Percentiles rank a stretch among this genome's conserved stretches.
Evolutionary conservation across 2,888 invertebrate species (phyloP).

Genomic region (Lasioglossum vierecki): DNA sequence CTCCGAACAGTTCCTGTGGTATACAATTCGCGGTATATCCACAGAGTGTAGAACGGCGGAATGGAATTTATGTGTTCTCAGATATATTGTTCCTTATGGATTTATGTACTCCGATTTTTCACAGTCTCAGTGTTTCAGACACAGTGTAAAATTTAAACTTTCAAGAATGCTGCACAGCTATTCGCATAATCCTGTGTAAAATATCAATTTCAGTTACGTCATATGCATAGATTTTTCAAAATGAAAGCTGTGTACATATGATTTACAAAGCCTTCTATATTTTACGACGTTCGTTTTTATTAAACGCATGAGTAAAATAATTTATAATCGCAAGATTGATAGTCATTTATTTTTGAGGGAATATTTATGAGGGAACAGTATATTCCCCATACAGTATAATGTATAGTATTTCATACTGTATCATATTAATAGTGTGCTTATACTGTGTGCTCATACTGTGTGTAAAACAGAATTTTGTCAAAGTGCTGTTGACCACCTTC

Average conservation of each 20-base stretch:
- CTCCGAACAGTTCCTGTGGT: slow-evolving; percentile 35
- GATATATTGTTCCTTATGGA: slow-evolving; percentile 55
- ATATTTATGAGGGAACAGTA: too few species aligned
- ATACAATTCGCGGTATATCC: slow-evolving; percentile 26
- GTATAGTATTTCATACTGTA: too few species aligned
- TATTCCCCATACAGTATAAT: too few species aligned
- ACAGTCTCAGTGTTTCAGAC: slow-evolving; percentile 12
- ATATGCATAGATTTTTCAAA: background rate
- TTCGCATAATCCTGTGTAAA: background rate
- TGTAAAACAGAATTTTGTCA: too few species aligned
- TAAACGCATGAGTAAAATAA: background rate
- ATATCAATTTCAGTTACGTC: background rate
- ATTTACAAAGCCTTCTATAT: background rate
- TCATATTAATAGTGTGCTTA: too few species aligned
- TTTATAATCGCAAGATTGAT: too few species aligned
- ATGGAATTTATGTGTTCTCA: slow-evolving; percentile 42
- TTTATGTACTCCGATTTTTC: slow-evolving; percentile 56
- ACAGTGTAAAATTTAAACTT: slow-evolving; percentile 35
- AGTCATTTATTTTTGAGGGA: background rate
- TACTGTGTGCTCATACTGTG: too few species aligned
- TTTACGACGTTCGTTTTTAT: background rate
- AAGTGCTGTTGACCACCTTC: too few species aligned
- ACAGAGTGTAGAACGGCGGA: background rate
- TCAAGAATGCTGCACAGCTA: background rate
- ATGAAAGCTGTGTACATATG: background rate